Percentiles rank a stretch among this genome's conserved stretches.
These are phyloP conservation scores for Pogona vitticeps DNA, from an alignment of 2,113 vertebrate genomes.

Conservation along the genomic window DNA sequence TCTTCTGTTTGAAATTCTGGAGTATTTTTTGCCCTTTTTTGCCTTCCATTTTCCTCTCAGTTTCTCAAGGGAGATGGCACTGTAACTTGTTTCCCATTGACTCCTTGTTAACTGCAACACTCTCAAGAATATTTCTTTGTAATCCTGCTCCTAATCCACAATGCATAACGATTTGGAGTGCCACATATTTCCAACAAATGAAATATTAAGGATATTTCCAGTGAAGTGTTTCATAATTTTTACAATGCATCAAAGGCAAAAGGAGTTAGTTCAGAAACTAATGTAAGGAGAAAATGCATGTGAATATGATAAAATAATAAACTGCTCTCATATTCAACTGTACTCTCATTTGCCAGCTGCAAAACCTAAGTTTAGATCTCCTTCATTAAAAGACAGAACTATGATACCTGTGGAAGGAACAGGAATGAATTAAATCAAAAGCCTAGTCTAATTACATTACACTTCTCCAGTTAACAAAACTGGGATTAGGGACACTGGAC, in stretches of 20 bases:
- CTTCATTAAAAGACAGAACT: not conserved
- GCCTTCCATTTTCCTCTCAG: not conserved
- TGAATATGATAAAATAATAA: not conserved
- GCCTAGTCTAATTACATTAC: not conserved
- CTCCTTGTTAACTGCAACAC: not conserved
- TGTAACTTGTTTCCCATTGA: not conserved
- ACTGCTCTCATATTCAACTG: not conserved
- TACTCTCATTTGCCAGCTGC: not conserved
- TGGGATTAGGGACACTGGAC: too few species aligned
- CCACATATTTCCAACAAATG: slow-evolving; percentile 1
- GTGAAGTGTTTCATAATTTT: slow-evolving; percentile 20
- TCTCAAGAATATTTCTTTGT: slow-evolving; percentile 1
- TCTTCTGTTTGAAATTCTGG: not conserved
- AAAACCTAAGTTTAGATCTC: not conserved
- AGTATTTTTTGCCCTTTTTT: not conserved
- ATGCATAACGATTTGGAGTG: not conserved
- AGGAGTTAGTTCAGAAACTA: not conserved
- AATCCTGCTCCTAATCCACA: not conserved
- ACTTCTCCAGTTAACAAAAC: not conserved
- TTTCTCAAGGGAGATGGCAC: not conserved
- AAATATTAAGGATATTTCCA: not conserved
- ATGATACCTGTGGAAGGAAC: too few species aligned
- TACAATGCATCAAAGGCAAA: not conserved
- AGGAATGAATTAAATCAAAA: not conserved
- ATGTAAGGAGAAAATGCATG: not conserved